A percentile compares a stretch with the other conserved stretches of the same genome.
phyloP scores from a whole-genome alignment of 2,113 vertebrate species.

The Cygnus buccinator region DNA sequence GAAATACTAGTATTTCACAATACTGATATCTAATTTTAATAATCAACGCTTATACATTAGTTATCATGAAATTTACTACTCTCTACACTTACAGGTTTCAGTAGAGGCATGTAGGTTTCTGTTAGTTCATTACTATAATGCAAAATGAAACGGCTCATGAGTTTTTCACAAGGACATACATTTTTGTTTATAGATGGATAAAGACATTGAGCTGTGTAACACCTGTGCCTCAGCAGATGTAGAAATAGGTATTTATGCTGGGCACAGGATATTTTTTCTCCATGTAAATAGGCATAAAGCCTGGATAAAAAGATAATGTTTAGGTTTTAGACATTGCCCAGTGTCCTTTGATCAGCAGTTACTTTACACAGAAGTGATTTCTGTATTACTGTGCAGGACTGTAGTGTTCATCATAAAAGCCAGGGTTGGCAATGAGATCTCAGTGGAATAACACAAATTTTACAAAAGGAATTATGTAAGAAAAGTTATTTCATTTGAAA shows the following conservation, averaged over 20 bases:
- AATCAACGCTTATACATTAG: not conserved
- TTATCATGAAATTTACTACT: not conserved
- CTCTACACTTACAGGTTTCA: not conserved
- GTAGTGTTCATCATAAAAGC: not conserved
- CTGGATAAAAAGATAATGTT: not conserved
- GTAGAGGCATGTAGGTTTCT: not conserved
- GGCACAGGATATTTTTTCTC: not conserved
- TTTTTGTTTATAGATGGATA: not conserved
- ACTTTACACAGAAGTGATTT: not conserved
- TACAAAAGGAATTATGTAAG: not conserved
- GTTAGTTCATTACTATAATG: not conserved
- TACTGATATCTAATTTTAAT: not conserved
- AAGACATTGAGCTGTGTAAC: not conserved
- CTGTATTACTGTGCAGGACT: not conserved
- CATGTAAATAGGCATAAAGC: not conserved
- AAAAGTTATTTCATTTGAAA: not conserved
- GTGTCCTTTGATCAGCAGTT: not conserved
- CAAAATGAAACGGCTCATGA: not conserved
- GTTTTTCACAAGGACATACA: not conserved
- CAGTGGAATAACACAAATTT: not conserved
- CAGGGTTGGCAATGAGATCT: not conserved
- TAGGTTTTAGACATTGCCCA: not conserved
- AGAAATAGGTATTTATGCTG: not conserved
- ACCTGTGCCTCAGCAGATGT: not conserved
- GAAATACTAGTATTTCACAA: not conserved